phyloP scores from a whole-genome alignment of 2,113 vertebrate species.

The Microtus richardsoni region DNA sequence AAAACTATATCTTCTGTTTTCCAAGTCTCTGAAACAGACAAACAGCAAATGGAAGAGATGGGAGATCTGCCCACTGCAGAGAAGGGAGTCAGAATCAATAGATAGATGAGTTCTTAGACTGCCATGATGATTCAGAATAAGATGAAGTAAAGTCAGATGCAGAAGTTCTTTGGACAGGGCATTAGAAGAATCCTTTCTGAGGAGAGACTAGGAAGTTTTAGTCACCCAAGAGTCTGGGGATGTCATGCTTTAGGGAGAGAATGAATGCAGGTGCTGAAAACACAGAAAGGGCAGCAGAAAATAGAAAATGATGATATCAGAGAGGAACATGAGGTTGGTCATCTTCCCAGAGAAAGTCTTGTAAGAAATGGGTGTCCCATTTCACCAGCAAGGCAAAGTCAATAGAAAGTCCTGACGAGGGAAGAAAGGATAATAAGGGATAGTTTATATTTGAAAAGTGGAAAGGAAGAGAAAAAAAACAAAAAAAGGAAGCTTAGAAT shows the following conservation, averaged over 20 bases:
- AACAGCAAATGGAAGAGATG: neutral
- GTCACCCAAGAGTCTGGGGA: neutral
- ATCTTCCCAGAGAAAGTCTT: neutral
- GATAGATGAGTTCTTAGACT: neutral
- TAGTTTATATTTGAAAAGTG: slow-evolving; percentile 59
- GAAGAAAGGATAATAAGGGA: neutral
- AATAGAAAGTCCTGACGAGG: neutral
- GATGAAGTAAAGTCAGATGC: neutral
- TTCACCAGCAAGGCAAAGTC: slow-evolving; percentile 39
- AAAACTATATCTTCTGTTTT: neutral
- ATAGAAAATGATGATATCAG: neutral
- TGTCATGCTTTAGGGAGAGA: neutral
- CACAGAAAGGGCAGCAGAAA: neutral
- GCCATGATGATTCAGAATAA: neutral
- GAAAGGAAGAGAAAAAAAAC: slow-evolving; percentile 9
- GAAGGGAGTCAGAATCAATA: neutral
- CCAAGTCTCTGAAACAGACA: neutral
- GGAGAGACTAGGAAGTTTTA: neutral
- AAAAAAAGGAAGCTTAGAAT: neutral
- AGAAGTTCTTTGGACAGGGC: neutral
- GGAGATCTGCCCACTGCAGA: neutral
- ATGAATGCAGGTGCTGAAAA: neutral
- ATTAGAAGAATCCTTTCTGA: neutral
- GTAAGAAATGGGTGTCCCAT: slow-evolving; percentile 13
- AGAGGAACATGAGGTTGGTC: neutral